These are phyloP conservation scores for Palloptera scutellata DNA, from an alignment of 2,888 invertebrate genomes.

Conservation along the genomic window DNA sequence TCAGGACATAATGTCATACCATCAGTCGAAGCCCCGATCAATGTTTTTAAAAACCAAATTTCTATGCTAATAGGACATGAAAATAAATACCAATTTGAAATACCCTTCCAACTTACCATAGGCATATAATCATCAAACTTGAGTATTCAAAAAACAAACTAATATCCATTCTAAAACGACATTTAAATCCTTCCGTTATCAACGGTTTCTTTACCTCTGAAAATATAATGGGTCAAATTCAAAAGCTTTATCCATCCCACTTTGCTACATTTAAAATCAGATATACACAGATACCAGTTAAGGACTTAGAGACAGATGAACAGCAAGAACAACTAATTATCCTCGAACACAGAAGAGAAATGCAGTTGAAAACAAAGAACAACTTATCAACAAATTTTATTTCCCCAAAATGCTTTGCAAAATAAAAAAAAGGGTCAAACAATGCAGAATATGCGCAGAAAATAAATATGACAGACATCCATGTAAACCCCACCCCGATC, in stretches of 20 bases:
- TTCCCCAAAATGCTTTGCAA: conserved; percentile 7
- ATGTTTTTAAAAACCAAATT: background rate
- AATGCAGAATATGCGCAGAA: too few relatives aligned
- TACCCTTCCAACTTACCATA: too few relatives aligned
- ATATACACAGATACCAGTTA: background rate
- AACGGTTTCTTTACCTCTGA: conserved; percentile 13
- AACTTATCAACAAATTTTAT: conserved; percentile 12
- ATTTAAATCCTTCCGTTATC: too few relatives aligned
- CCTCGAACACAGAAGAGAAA: background rate
- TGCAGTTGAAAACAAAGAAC: conserved; percentile 6
- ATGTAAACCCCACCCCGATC: background rate
- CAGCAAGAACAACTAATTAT: conserved; percentile 6
- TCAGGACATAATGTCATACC: too few relatives aligned
- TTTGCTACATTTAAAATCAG: too few relatives aligned
- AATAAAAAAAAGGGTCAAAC: too few relatives aligned
- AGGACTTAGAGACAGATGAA: background rate
- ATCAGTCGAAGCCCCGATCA: background rate
- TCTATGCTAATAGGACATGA: background rate
- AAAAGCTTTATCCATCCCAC: too few relatives aligned
- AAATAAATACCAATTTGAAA: background rate
- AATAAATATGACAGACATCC: conserved; percentile 6
- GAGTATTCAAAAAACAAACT: background rate
- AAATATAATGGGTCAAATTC: conserved; percentile 10
- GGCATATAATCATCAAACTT: background rate
- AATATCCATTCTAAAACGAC: too few relatives aligned